phyloP scores from a whole-genome alignment of 2,797 vertebrate species.

The Myotis daubentonii region DNA sequence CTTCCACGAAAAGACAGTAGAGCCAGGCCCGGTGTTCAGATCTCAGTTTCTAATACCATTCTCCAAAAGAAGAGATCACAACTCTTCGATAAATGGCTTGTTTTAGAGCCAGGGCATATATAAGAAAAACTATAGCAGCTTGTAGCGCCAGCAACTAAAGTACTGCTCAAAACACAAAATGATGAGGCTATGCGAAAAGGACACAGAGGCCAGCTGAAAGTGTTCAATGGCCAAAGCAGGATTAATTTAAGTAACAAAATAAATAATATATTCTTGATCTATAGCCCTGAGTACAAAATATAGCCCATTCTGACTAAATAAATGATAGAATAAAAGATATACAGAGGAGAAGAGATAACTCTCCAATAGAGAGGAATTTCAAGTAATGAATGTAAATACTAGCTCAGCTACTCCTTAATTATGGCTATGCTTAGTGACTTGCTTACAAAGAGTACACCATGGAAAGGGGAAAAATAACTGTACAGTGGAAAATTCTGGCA shows the following conservation, averaged over 20 bases:
- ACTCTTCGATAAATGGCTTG: background rate
- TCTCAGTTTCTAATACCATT: background rate
- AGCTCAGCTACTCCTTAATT: background rate
- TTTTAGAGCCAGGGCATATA: background rate
- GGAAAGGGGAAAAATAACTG: background rate
- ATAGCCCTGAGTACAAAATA: background rate
- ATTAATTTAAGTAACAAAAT: background rate
- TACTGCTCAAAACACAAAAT: background rate
- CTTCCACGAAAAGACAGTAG: background rate
- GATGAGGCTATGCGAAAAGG: background rate
- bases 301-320: background rate
- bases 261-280: background rate
- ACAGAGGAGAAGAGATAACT: background rate
- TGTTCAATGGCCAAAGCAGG: background rate
- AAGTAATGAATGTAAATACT: background rate
- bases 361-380: background rate
- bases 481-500: background rate
- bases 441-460: background rate
- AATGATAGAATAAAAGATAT: constrained; percentile 19
- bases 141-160: background rate
- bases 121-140: background rate
- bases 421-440: background rate
- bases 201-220: background rate
- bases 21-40: background rate
- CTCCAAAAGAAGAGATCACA: background rate